Base-by-base conservation (phyloP, 1,140 invertebrate species). In the Frieseomelitta varia region DNA sequence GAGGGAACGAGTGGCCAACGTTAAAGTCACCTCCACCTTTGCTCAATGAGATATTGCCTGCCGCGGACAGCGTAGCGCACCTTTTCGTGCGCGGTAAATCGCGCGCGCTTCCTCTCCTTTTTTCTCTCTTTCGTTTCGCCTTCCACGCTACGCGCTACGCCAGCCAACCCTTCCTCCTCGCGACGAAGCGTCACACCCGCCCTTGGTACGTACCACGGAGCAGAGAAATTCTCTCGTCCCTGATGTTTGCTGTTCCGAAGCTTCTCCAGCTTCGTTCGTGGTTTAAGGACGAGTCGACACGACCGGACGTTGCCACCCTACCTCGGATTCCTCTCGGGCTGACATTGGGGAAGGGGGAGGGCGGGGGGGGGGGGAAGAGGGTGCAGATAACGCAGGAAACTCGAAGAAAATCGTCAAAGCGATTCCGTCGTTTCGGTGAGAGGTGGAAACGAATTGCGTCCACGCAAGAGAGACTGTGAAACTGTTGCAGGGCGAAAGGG, bases 1-100 rank as follows among this genome's bases (percentile, higher is more conserved):
- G 78, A 84, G 88, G 88, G 90, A 92, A 91, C 92, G 92, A 93
- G 91, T 91, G 93, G 92, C 65, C 78, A 75, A 93, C 93, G 94
- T 94, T 94, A 95, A 95, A 94, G 94, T 94, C 94, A 94, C 93
- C 93, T 93, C 91, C 92, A 93, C 92, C 91, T 92, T 93, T 91
- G 61, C 85, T 91, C 92, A 92, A 92, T 93, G 92, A 93, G 93
- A 94, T 94, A 94, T 93, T 91, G 87, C 85, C 84, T 82, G 86
- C 63, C 61, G 74, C 21, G 21, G 53, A 34, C 68, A 85, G 87
- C 67, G 79, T 80, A 81, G 84, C 84, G 84, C 81, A 68, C 81
- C 85, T 77, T 81, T 72, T 69, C 86, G 76, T 86, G 76, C 74
- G 68, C 88, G 81, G 80, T 90, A 85, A 90, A 87, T 90, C 87